Evolutionary conservation across 2,888 invertebrate genomes (phyloP), one percentile per base, ranked within the genome.

Genomic region (Tetranychus truncatus): DNA sequence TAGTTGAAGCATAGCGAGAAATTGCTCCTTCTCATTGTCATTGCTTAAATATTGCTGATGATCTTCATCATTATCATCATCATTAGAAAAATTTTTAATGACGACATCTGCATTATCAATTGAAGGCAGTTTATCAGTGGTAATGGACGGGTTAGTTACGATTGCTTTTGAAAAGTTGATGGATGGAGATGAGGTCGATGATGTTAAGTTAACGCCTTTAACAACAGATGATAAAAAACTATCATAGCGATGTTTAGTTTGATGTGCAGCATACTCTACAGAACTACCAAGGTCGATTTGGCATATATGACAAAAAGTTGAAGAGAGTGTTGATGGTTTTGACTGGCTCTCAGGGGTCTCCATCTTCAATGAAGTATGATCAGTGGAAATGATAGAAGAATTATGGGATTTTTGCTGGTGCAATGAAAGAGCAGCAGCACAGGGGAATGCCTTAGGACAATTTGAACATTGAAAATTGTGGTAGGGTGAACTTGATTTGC

Each of bases 1-100:
- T 66, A 91, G 85, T 81, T 91, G 89, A 44, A 92, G 84, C 77
- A 89, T 88, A 1, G 90, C 89, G 81, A 93, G 89, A 82, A 93
- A 92, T 79, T 91, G 89, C 76, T 89, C 89, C 66, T 91, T 86
- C 72, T 79, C 78, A 45, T 34, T n/a, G 72, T 21, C 20, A 69
- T 1, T 24, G n/a, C n/a, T 69, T 20, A n/a, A 9, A 21, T 9
- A 34, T 18, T 24, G 72, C 20, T 45, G 21, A 44, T 72, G 2
- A n/a, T 34, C n/a, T 21, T 72, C 15, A 55, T 55, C 11, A 55
- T 55, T 15, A 21, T 69, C 69, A 21, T 15, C 21, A 34, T 69
- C 69, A 72, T 15, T n/a, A 69, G 8, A 9, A 69, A 9, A 15
- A 34, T 24, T 9, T 9, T 21, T 21, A 69, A 15, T n/a, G 34